phyloP scores from a whole-genome alignment of 2,797 vertebrate species.

The Cephalopachus bancanus region DNA sequence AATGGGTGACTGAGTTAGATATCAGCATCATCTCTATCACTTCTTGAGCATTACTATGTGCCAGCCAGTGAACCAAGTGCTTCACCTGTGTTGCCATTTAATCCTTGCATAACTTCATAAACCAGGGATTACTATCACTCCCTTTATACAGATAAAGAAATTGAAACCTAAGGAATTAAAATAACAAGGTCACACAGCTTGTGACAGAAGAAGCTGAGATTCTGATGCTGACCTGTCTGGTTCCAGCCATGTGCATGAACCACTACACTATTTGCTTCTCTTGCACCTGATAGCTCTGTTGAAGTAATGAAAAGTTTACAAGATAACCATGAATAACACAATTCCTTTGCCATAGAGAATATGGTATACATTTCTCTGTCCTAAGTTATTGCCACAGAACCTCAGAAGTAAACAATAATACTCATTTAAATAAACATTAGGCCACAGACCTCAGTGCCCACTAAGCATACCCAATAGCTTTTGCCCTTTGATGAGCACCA shows the following conservation, averaged over 20 bases:
- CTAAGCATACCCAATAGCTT: not conserved
- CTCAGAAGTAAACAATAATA: slow-evolving; percentile 2
- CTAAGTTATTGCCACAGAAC: not conserved
- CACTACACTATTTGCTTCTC: not conserved
- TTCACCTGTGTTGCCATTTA: not conserved
- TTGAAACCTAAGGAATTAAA: slow-evolving; percentile 1
- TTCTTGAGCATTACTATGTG: not conserved
- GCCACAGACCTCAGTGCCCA: not conserved
- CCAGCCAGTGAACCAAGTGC: not conserved
- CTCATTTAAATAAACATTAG: not conserved
- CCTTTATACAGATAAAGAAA: not conserved
- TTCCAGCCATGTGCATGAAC: not conserved
- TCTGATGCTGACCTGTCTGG: not conserved
- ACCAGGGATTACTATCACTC: not conserved
- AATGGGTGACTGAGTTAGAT: not conserved
- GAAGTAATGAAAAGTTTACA: slow-evolving; percentile 10
- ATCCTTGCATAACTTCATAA: not conserved
- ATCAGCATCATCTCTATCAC: not conserved
- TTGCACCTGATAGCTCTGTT: not conserved
- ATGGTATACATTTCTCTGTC: not conserved
- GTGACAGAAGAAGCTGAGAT: not conserved
- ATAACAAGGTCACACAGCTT: not conserved
- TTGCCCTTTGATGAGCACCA: not conserved
- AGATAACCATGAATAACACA: not conserved
- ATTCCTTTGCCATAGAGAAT: slow-evolving; percentile 33